Base-by-base conservation (phyloP, 2,888 invertebrate genomes). In the Deladenus siricidicola region DNA sequence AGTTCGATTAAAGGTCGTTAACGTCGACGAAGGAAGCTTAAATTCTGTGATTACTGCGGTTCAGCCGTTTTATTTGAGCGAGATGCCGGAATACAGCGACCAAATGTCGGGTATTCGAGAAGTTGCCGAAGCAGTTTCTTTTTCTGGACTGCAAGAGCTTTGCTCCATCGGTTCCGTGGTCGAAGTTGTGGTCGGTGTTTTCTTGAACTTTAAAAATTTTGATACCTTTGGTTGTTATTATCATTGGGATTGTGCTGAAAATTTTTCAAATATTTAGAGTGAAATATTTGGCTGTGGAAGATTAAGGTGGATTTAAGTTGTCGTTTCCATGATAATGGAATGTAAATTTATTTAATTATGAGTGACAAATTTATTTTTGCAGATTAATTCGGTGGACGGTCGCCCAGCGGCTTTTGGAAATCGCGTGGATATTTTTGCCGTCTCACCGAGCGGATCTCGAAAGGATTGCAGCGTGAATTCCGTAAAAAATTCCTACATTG, bases 141-240 rank as follows among this genome's bases (percentile, higher is more conserved):
- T 80, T 68, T 89, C 90, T 0, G 92, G 91, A 55, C 89, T 93
- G 86, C 90, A 90, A 57, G 78, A 79, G 63, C 93, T 92, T 2
- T 93, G 92, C 82, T 90, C 91, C 24, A 85, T 92, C 51, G 93
- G 92, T 64, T 91, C 90, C 65, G 86, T 92, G 57, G 92, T 93
- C 1, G 93, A 93, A 85, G 92, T 93, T 70, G 85, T 92, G 80
- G 89, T 86, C n/a, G n/a, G n/a, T n/a, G n/a, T n/a, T n/a, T n/a
- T n/a, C n/a, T n/a, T n/a, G n/a, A n/a, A n/a, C n/a, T n/a, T n/a
- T n/a, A n/a, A n/a, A n/a, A n/a, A n/a, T n/a, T n/a, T n/a, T n/a
- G n/a, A n/a, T n/a, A n/a, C n/a, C n/a, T n/a, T n/a, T n/a, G n/a
- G n/a, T n/a, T n/a, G n/a, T n/a, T n/a, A n/a, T n/a, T n/a, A n/a